Evolutionary conservation across 2,888 invertebrate genomes (phyloP), one percentile per base, ranked within the genome.

Genomic region (Drosophila nr. medialis): DNA sequence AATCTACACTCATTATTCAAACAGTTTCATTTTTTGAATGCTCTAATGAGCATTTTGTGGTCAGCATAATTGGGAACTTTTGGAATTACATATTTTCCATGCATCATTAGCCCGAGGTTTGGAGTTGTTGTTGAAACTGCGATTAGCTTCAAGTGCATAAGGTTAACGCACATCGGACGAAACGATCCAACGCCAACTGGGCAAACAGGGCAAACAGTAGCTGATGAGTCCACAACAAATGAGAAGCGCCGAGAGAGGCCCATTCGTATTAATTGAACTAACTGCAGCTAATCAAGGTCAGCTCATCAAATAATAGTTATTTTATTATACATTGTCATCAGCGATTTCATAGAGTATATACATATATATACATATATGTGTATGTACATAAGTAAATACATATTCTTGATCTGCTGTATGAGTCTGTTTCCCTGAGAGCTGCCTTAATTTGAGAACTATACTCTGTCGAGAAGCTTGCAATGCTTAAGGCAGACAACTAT

Each of bases 11-110:
- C 68, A 77, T 77, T 77, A 79, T 80, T 75, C 54, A 66, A 64
- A 42, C 30, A 10, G 49, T 62, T 68, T 49, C 5, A 15, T 45
- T 58, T 34, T 55, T 18, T 66, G 40, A 40, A 27, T 53, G 71
- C 71, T 81, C 77, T 89, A 86, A 86, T 86, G 87, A 77, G 73
- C 79, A 81, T 75, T 86, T 86, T 86, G 85, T 56, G 85, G 85
- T 86, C 56, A 63, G 55, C 66, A 38, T 34, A 50, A 66, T n/a
- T 64, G 45, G 48, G 61, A 38, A 36, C 4, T 42, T 64, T 66
- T 11, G 21, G 30, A 21, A 13, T 5, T 11, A 48, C 15, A n/a
- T 42, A 66, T 64, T 70, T 67, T 83, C 64, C 65, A 72, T 68
- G 89, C 75, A 85, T 89, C 89, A 89, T 89, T 85, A 85, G 87